Base-by-base conservation (phyloP, 2,797 vertebrate genomes). In the Streptopelia turtur region DNA sequence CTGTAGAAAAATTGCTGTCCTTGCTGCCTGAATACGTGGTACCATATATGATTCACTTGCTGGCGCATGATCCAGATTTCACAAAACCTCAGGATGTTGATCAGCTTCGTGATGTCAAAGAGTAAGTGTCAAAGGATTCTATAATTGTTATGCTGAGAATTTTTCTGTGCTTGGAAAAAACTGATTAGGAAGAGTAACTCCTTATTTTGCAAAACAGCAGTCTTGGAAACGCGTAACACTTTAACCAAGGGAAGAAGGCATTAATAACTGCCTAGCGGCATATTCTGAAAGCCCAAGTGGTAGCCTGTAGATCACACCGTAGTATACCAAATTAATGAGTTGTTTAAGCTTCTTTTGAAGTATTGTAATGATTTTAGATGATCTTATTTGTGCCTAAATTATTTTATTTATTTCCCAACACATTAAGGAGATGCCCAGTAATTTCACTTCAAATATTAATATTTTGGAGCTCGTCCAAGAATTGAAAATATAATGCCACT, bases 1-100 rank as follows among this genome's bases (percentile, higher is more conserved):
- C 87, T 93, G 47, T 96, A 99, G 99, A 99, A 97, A 99, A 99
- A 97, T 97, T 99, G 56, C 96, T 99, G 53, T 99, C 99, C 68
- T 98, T 99, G 87, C 98, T 99, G 94, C 99, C 99, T 49, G 99
- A 99, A 96, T 99, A 99, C 61, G 99, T 99, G 66, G 99, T 99
- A 91, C 99, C 99, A 0, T 99, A 99, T 91, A 99, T 99, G 99
- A 99, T 99, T 98, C 99, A 99, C 93, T 98, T 99, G 95, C 98
- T 99, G 97, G 99, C 99, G 41, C 99, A 99, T 39, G 99, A 99
- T 97, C 99, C 99, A 85, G 99, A 99, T 97, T 99, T 99, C 97
- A 99, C 99, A 95, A 99, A 99, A 98, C 99, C 99, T 96, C 99
- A 99, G 96, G 99, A 99, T 98, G 98, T 99, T 81, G 99, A 99